Evolutionary conservation across 1,140 invertebrate genomes (phyloP).

Genomic region (Apis florea): DNA sequence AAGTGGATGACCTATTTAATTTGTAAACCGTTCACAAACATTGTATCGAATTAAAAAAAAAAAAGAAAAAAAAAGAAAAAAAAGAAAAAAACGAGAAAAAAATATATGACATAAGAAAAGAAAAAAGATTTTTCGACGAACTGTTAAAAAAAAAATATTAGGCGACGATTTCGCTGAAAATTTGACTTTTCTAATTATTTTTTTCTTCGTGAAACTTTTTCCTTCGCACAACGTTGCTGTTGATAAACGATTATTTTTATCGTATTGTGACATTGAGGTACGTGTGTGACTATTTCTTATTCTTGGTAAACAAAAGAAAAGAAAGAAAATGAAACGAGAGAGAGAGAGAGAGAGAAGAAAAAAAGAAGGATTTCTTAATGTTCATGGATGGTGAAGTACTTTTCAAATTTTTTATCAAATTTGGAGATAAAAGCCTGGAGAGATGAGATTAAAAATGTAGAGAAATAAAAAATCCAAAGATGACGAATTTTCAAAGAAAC

Average conservation of each 20-base stretch:
- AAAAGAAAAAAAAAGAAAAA: neutral
- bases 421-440: neutral
- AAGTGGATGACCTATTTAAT: neutral
- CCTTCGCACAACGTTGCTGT: neutral
- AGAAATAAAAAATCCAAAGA: neutral
- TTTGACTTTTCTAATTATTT: neutral
- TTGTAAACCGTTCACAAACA: constrained; percentile 10
- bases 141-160: neutral
- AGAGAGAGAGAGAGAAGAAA: neutral
- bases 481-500: neutral
- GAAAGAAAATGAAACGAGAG: no score
- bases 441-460: neutral
- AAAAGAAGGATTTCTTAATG: neutral
- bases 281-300: neutral
- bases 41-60: constrained; percentile 10
- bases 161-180: neutral
- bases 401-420: neutral
- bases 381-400: neutral
- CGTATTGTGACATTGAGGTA: neutral
- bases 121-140: neutral
- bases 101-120: neutral
- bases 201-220: neutral
- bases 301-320: neutral
- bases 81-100: neutral
- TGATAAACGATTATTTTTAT: neutral